Evolutionary conservation across 2,888 invertebrate species (phyloP), one percentile per base, ranked within the genome.

Genomic region (Rhodophaea formosa): DNA sequence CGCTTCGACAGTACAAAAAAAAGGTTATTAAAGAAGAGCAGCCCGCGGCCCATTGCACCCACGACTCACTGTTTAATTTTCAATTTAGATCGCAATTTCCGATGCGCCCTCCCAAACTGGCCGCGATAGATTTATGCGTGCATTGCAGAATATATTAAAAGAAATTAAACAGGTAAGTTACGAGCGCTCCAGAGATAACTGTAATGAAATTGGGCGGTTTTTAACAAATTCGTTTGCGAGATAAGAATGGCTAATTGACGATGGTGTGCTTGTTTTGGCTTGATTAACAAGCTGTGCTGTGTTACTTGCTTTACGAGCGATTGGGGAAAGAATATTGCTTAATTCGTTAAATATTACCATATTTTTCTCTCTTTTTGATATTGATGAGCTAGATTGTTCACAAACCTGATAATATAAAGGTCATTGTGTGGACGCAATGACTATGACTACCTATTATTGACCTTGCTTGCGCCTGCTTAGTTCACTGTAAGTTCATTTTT

Each of bases 41-140:
- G 72, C 74, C 71, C 62, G 65, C 58, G 70, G 71, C 74, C 60
- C 59, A 55, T 63, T 65, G 67, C 67, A 58, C 67, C 67, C 60
- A 57, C 62, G 54, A 58, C 62, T 56, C 80, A 83, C 86, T 91
- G 89, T 91, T 92, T 91, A 91, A 92, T 91, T 91, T 92, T 92
- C 91, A 92, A 92, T 92, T 92, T 88, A 92, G 92, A 92, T 92
- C 84, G 91, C 86, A 92, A 92, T 92, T 91, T 91, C 88, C 87
- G 92, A 92, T 92, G 86, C 77, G 80, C 78, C 82, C 87, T 83
- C 90, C 89, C 88, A 88, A 89, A 88, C 86, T 82, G 75, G 83
- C 69, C 68, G 63, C 73, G 83, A 88, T 89, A 89, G 90, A 89
- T 91, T 89, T 90, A 91, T 90, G 84, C 80, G 68, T 72, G 69